Evolutionary conservation across 2,888 invertebrate species (phyloP).

Genomic region (Clunio marinus): DNA sequence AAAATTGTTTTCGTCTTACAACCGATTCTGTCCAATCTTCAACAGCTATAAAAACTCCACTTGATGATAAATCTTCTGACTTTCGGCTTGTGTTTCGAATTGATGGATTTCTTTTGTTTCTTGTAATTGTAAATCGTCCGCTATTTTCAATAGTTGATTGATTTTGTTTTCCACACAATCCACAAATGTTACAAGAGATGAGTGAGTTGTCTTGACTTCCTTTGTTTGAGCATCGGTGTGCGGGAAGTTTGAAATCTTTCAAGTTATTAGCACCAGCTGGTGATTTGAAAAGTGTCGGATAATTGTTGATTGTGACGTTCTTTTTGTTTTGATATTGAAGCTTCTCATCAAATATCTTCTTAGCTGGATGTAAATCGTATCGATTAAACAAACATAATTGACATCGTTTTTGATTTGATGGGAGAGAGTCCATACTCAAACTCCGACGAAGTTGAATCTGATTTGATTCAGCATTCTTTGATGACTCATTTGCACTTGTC

Average conservation of each 20-base stretch:
- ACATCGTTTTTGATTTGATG: conserved; percentile 47
- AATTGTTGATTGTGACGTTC: conserved; percentile 36
- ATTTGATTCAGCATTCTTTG: conserved; percentile 37
- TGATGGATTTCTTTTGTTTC: conserved; percentile 45
- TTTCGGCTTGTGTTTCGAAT: conserved; percentile 42
- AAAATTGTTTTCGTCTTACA: conserved; percentile 24
- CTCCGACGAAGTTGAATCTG: conserved; percentile 44
- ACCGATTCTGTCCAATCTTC: conserved; percentile 55
- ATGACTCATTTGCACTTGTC: conserved; percentile 42
- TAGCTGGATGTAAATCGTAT: conserved; percentile 44
- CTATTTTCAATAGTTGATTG: conserved; percentile 55
- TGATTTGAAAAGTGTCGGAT: conserved; percentile 36
- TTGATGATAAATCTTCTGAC: conserved; percentile 48
- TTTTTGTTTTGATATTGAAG: conserved; percentile 27
- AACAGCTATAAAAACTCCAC: conserved; percentile 60
- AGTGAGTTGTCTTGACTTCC: conserved; percentile 27
- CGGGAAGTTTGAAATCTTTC: conserved; percentile 34
- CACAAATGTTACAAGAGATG: conserved; percentile 44
- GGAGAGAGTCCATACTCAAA: conserved; percentile 49
- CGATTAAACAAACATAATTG: conserved; percentile 52
- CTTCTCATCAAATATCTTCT: conserved; percentile 30
- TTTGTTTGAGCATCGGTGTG: conserved; percentile 19
- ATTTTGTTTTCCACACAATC: conserved; percentile 51
- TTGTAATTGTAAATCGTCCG: conserved; percentile 51
- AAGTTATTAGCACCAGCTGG: conserved; percentile 24